Conservation (phyloP, 2,113 vertebrate species). For the Orthonyx spaldingii region DNA sequence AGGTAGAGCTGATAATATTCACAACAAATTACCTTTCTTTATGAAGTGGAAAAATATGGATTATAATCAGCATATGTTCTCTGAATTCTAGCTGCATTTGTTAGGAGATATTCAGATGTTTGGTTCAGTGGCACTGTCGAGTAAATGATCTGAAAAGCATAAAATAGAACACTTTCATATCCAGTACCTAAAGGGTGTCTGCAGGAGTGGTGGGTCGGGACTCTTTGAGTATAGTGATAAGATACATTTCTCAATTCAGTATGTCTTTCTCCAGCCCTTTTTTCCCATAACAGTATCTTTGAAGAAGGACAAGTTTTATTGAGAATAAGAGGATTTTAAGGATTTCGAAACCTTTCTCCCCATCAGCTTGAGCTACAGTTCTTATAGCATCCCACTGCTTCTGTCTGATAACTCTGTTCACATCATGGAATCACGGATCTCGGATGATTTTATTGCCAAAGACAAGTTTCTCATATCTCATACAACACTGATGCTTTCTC, state of each 20-base stretch:
- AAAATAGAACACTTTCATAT: not conserved
- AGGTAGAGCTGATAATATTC: not conserved
- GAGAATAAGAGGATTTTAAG: not conserved
- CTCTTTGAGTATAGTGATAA: not conserved
- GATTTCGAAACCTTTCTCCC: not conserved
- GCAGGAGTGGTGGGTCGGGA: not conserved
- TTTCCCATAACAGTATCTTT: not conserved
- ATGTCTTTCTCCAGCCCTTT: not conserved
- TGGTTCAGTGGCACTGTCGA: not conserved
- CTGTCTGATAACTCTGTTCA: not conserved
- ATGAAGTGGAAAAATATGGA: not conserved
- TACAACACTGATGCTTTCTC: not conserved
- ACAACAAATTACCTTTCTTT: not conserved
- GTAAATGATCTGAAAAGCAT: not conserved
- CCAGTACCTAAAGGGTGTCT: not conserved
- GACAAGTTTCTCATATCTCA: not conserved
- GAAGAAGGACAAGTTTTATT: not conserved
- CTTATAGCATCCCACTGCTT: not conserved
- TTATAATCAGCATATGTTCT: not conserved
- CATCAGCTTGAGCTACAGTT: not conserved
- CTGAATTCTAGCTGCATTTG: not conserved
- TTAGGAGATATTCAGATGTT: not conserved
- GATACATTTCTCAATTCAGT: not conserved
- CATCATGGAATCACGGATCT: not conserved
- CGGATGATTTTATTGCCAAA: not conserved